Conservation (phyloP, 2,797 vertebrate species). For the Gallinago solitaria region DNA sequence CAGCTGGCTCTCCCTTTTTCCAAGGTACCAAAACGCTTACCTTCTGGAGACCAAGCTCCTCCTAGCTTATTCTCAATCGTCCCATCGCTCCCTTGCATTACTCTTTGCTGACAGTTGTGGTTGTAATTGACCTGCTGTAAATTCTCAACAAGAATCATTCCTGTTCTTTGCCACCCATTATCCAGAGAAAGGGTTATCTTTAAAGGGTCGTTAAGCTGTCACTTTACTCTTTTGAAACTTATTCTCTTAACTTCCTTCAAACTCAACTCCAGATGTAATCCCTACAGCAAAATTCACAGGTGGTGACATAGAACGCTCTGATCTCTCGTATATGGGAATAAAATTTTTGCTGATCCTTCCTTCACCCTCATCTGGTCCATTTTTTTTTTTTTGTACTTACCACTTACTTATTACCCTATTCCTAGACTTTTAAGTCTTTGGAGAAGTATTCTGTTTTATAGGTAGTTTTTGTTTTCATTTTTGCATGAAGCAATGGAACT, state of each 20-base stretch:
- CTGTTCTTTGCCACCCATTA: conserved; percentile 37
- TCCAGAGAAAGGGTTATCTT: conserved; percentile 21
- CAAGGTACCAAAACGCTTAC: not conserved
- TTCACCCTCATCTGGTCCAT: not conserved
- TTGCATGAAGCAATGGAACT: not conserved
- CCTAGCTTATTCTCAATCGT: not conserved
- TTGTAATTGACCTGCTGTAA: conserved; percentile 54
- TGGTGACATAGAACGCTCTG: not conserved
- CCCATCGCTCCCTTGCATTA: not conserved
- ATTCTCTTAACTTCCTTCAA: conserved; percentile 25
- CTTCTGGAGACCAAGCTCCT: not conserved
- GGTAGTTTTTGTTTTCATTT: not conserved
- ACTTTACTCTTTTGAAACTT: conserved; percentile 34
- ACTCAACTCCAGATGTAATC: conserved; percentile 24
- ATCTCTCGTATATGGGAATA: not conserved
- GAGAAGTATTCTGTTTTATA: not conserved
- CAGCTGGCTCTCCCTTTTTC: not conserved
- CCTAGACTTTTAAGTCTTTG: not conserved
- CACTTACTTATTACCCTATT: not conserved
- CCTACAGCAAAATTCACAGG: conserved; percentile 44
- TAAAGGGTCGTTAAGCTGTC: conserved; percentile 38
- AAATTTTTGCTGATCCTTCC: not conserved
- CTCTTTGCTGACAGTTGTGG: conserved; percentile 33
- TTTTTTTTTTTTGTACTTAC: not conserved
- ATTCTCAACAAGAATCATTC: conserved; percentile 9